These are phyloP conservation scores for Cliona cf. orientalis DNA, from an alignment of 37 sponge, comb jelly and placozoan genomes.

Conservation along the genomic window DNA sequence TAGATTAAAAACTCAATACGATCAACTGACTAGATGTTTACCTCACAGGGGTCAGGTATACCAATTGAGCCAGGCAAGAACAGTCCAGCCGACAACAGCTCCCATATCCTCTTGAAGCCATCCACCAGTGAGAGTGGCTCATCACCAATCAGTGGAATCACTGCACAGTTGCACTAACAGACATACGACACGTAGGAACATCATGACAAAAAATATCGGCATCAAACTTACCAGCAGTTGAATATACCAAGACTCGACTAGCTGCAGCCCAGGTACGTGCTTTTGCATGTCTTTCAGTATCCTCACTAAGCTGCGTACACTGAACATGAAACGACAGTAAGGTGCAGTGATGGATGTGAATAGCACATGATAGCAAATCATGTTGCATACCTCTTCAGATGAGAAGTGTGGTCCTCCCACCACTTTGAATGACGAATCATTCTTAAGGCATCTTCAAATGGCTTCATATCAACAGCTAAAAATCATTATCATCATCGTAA, in stretches of 20 bases:
- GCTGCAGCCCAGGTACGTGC: conserved; percentile 68
- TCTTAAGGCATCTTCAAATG: conserved; percentile 61
- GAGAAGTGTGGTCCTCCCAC: conserved; percentile 82
- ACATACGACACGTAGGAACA: neutral
- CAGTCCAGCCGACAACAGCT: conserved; percentile 86
- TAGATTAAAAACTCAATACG: neutral
- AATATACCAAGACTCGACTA: conserved; percentile 82
- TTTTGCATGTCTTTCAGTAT: conserved; percentile 81
- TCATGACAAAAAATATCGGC: neutral
- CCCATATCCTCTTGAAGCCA: conserved; percentile 73
- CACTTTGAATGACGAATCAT: conserved; percentile 84
- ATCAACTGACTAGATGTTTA: conserved; percentile 3
- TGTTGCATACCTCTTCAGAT: conserved; percentile 34
- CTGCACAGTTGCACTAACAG: conserved; percentile 62
- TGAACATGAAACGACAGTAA: conserved; percentile 13
- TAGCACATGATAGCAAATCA: neutral
- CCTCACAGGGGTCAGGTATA: conserved; percentile 94
- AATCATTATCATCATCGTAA: conserved; percentile 15
- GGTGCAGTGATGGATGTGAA: neutral
- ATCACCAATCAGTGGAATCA: conserved; percentile 61
- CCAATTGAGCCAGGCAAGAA: conserved; percentile 91
- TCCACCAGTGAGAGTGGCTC: conserved; percentile 58
- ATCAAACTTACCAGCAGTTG: conserved; percentile 77
- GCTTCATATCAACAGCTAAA: conserved; percentile 48
- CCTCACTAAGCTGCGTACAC: conserved; percentile 68